Evolutionary conservation across 2,797 vertebrate genomes (phyloP), one percentile per base, ranked within the genome.

Genomic region (Schizothorax lantsangensis): DNA sequence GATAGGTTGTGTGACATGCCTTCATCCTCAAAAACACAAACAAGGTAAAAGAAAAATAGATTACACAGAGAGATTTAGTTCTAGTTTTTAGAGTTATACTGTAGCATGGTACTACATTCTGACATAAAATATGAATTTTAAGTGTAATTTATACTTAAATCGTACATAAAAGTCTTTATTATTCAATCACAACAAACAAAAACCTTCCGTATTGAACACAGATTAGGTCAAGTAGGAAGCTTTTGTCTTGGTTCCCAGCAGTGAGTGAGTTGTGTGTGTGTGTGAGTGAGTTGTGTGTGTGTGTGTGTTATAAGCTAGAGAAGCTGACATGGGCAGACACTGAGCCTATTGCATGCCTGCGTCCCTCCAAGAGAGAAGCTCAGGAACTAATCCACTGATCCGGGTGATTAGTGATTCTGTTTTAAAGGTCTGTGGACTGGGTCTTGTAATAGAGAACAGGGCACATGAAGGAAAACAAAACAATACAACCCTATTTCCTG

Each of bases 311-410:
- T 52, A 83, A 45, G 78, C 75, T 38, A 83, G 86, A 43, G 30
- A 79, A 83, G 88, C 47, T 43, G 19, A 81, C 43, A 66, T 82
- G 73, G 62, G 80, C 87, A 87, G 79, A 88, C 88, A 91, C 86
- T 81, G 68, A 72, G 54, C 83, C 83, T 88, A 83, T 84, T 73
- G 83, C 83, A 74, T n/a, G 49, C 6, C 33, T 84, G 71, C 62
- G 3, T 66, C 71, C 57, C 52, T 74, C 45, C 71, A 47, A 64
- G 23, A 62, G 40, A 72, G 68, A 92, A 86, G 87, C 83, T 74
- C 85, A 86, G 47, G 73, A 78, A 79, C 86, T 94, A 94, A 95
- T 94, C 95, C 88, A 90, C 87, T 94, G 91, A 94, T 91, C 93
- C 84, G 1, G 74, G 80, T 81, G 80, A 89, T 91, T 89, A 91